Conservation (phyloP, 2,113 vertebrate genomes). For the Sceloporus undulatus region DNA sequence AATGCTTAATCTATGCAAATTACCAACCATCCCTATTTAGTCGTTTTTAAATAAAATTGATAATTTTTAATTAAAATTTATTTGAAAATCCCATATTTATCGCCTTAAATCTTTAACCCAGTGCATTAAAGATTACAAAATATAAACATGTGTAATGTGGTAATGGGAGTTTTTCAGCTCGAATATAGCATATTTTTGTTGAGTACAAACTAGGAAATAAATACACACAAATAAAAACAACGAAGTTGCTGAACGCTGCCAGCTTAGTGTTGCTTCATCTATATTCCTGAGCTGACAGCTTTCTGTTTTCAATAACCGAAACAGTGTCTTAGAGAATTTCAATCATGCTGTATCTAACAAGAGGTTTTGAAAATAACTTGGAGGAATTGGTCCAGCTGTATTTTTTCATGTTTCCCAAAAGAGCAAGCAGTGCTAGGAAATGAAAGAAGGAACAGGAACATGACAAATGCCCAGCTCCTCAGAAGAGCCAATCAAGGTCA, state of each 20-base stretch:
- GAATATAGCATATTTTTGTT: slow-evolving; percentile 6
- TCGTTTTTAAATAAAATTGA: too few relatives aligned
- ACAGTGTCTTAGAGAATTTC: slow-evolving; percentile 66
- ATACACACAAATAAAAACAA: slow-evolving; percentile 39
- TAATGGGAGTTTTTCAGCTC: neutral
- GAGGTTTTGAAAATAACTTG: slow-evolving; percentile 57
- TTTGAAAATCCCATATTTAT: too few relatives aligned
- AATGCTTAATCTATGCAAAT: slow-evolving; percentile 19
- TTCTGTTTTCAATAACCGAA: slow-evolving; percentile 67
- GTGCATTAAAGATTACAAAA: neutral
- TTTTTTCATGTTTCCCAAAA: slow-evolving; percentile 75
- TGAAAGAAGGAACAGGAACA: slow-evolving; percentile 60
- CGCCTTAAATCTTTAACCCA: slow-evolving; percentile 9
- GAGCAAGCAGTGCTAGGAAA: slow-evolving; percentile 63
- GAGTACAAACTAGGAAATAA: slow-evolving; percentile 46
- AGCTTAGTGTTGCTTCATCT: slow-evolving; percentile 33
- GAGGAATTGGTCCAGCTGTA: slow-evolving; percentile 47
- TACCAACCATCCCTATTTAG: neutral
- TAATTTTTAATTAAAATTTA: too few relatives aligned
- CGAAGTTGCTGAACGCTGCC: slow-evolving; percentile 34
- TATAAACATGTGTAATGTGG: neutral
- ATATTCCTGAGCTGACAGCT: slow-evolving; percentile 53
- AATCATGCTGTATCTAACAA: slow-evolving; percentile 54
- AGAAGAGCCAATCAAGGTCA: slow-evolving; percentile 70
- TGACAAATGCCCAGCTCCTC: slow-evolving; percentile 60